Conservation (phyloP, 2,888 invertebrate genomes). For the Orchestes rusci region DNA sequence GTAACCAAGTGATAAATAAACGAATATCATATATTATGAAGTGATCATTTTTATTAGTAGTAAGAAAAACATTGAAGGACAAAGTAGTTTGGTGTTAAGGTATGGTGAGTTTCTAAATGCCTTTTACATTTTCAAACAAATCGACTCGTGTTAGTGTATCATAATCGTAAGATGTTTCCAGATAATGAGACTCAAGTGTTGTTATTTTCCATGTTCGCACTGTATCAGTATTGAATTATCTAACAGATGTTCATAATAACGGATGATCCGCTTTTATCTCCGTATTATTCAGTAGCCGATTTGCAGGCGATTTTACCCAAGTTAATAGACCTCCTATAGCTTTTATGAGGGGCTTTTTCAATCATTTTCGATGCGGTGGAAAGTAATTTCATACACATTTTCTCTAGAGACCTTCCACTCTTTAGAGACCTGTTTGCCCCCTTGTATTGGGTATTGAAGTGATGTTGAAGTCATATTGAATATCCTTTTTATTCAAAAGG, state of each 20-base stretch:
- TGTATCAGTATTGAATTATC: conserved; percentile 25
- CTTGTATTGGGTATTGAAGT: conserved; percentile 32
- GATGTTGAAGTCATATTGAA: conserved; percentile 41
- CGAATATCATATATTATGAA: no score
- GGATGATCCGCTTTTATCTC: conserved; percentile 23
- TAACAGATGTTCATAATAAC: conserved; percentile 23
- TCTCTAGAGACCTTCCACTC: conserved; percentile 16
- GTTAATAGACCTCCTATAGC: conserved; percentile 15
- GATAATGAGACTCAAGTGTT: no score
- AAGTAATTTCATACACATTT: conserved; percentile 23
- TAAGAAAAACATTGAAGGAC: no score
- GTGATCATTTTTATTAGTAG: no score
- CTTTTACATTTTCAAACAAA: no score
- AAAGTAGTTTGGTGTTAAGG: no score
- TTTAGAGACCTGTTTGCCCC: conserved; percentile 31
- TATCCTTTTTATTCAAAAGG: conserved; percentile 31
- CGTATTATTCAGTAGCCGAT: conserved; percentile 15
- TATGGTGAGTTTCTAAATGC: no score
- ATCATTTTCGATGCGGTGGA: conserved; percentile 21
- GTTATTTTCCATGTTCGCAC: no score
- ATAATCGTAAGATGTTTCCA: no score
- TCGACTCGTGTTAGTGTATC: no score
- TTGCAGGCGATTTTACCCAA: conserved; percentile 15
- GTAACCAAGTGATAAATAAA: no score
- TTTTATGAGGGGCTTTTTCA: conserved; percentile 21